Base-by-base conservation (phyloP, 1,140 invertebrate genomes). In the Caenorhabditis inopinata region DNA sequence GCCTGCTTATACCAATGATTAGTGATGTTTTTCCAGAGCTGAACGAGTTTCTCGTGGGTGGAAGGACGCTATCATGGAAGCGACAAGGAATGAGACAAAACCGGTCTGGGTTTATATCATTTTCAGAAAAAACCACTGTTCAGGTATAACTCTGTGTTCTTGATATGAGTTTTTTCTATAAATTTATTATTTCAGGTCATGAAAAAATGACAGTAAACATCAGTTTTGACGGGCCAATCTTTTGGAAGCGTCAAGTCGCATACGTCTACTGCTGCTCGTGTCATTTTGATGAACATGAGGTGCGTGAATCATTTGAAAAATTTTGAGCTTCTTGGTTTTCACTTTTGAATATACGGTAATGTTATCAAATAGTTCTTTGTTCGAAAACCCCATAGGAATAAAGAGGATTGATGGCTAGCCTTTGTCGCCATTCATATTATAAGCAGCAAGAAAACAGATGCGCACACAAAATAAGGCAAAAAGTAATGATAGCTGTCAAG, bases 241-340 rank as follows among this genome's bases (percentile, higher is more conserved):
- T 87, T 73, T 87, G 87, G 87, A 84, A 86, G 74, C 80, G 87
- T 58, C 83, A 84, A 29, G 87, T 87, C 32, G 75, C 83, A 32
- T 88, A 88, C 75, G 78, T 81, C 83, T 87, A 85, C 77, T 88
- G 87, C 48, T 87, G 86, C 80, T 88, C 87, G 14, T 87, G 87
- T 74, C 87, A 87, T 76, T 87, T 87, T 80, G 85, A 88, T 23
- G 81, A 85, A 47, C 86, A 87, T 78, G 86, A 87, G 84, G 87
- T 87, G 49, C n/a, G 76, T 74, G 23, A 76, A n/a, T 79, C n/a
- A 27, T n/a, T 48, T 9, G 23, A n/a, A n/a, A n/a, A 12, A 38
- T 62, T 42, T 78, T 49, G 27, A 27, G 25, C 29, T 38, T 38
- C 29, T 68, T 11, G 29, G 35, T 1, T 9, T 58, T 32, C 32